These are phyloP conservation scores for Aurelia coerulea DNA, from an alignment of 30 jellyfish, hydroid and myxozoan species.

Conservation along the genomic window DNA sequence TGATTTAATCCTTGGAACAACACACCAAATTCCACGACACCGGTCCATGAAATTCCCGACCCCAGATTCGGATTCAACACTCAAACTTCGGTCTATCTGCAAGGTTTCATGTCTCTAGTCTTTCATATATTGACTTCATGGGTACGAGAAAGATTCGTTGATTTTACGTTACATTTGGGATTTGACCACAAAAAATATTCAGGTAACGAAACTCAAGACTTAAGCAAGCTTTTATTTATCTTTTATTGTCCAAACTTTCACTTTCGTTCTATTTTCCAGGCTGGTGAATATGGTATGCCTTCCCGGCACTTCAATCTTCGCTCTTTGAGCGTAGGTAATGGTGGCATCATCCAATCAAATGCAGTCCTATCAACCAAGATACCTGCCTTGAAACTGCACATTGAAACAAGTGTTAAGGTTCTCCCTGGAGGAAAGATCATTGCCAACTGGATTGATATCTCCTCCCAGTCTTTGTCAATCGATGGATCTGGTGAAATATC, in stretches of 20 bases:
- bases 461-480: slow-evolving; percentile 30
- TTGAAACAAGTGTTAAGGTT: slow-evolving; percentile 19
- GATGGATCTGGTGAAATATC: slow-evolving; percentile 75
- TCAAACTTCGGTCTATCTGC: no score
- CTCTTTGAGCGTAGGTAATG: slow-evolving; percentile 45
- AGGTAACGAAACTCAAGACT: no score
- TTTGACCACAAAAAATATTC: no score
- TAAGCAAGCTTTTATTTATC: neutral
- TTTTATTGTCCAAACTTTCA: neutral
- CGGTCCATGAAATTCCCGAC: no score
- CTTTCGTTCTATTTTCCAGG: slow-evolving; percentile 8
- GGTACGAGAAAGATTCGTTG: no score
- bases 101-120: no score
- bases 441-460: slow-evolving; percentile 46
- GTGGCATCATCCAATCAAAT: slow-evolving; percentile 43
- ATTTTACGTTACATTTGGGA: no score
- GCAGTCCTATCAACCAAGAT: slow-evolving; percentile 10
- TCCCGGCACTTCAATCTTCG: slow-evolving; percentile 41
- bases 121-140: no score
- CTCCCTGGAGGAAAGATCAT: slow-evolving; percentile 65
- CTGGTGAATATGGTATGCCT: slow-evolving; percentile 44
- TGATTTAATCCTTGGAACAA: no score
- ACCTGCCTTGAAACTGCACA: slow-evolving; percentile 40
- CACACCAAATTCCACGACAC: no score
- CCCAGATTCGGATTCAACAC: no score